phyloP scores from a whole-genome alignment of 2,113 vertebrate species.

The Aptenodytes patagonicus region DNA sequence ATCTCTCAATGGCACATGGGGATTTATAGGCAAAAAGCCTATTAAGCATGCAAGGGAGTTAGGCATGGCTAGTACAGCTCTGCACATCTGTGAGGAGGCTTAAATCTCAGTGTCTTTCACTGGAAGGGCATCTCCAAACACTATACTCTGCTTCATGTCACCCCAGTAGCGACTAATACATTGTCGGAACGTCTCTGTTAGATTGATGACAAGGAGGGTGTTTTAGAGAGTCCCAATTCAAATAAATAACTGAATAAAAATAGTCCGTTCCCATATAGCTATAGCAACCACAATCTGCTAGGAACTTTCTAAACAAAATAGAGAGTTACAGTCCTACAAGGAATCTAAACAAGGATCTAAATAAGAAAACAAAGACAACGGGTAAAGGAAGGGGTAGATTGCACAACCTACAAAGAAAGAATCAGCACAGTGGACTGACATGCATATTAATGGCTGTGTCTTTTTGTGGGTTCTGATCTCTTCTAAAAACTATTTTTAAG shows the following conservation, averaged over 20 bases:
- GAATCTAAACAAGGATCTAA: slow-evolving; percentile 19
- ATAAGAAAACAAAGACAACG: not conserved
- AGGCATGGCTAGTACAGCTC: not conserved
- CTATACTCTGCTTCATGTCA: not conserved
- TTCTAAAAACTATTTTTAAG: not conserved
- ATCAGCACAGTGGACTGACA: not conserved
- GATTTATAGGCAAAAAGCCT: not conserved
- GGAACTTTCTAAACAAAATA: not conserved
- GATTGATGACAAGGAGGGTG: not conserved
- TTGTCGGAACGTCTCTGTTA: not conserved
- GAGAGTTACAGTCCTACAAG: not conserved
- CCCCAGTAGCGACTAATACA: not conserved
- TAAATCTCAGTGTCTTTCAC: not conserved
- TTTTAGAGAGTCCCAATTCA: slow-evolving; percentile 13
- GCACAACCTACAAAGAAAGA: not conserved
- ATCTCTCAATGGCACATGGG: not conserved
- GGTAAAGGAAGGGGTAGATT: not conserved
- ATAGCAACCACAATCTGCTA: not conserved
- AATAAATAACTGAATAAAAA: slow-evolving; percentile 16
- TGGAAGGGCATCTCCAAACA: not conserved
- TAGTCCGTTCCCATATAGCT: not conserved
- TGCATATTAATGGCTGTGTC: not conserved
- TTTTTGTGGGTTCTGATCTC: not conserved
- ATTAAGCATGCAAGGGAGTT: not conserved
- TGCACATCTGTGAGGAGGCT: not conserved